Conservation (phyloP, 2,113 vertebrate species). For the Planiliza haematocheilus region DNA sequence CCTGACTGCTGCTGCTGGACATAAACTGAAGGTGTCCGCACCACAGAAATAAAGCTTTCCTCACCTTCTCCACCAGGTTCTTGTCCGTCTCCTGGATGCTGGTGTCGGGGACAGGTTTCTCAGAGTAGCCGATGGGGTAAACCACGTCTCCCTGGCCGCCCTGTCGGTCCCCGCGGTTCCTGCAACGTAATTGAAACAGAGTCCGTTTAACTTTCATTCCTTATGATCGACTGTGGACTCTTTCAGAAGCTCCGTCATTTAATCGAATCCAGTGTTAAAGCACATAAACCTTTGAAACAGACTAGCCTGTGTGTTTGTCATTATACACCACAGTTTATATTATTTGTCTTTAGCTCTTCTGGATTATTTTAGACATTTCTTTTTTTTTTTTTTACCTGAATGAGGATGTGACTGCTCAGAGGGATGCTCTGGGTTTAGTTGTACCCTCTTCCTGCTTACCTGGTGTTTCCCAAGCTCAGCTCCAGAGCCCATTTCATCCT, state of each 20-base stretch:
- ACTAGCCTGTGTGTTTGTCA: no score
- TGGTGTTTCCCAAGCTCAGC: slow-evolving; percentile 80
- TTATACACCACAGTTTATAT: no score
- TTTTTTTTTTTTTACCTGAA: no score
- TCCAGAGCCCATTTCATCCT: slow-evolving; percentile 86
- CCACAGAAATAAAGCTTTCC: neutral
- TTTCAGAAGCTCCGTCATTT: neutral
- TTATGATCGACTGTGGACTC: neutral
- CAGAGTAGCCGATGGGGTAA: slow-evolving; percentile 93
- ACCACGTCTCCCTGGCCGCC: slow-evolving; percentile 88
- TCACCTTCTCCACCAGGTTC: slow-evolving; percentile 95
- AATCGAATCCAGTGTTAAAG: neutral
- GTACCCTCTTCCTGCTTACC: slow-evolving; percentile 59
- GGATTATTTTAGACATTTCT: no score
- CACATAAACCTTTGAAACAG: no score
- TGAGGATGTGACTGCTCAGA: no score
- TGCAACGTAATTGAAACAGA: slow-evolving; percentile 51
- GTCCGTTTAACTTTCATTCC: neutral
- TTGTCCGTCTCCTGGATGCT: slow-evolving; percentile 96
- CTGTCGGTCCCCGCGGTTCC: slow-evolving; percentile 86
- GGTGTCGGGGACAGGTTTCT: slow-evolving; percentile 94
- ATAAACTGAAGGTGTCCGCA: neutral
- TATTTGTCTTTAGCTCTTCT: no score
- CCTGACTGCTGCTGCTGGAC: no score
- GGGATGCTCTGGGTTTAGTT: no score